Evolutionary conservation across 2,888 invertebrate species (phyloP), one percentile per base, ranked within the genome.

Genomic region (Pilophorus perplexus): DNA sequence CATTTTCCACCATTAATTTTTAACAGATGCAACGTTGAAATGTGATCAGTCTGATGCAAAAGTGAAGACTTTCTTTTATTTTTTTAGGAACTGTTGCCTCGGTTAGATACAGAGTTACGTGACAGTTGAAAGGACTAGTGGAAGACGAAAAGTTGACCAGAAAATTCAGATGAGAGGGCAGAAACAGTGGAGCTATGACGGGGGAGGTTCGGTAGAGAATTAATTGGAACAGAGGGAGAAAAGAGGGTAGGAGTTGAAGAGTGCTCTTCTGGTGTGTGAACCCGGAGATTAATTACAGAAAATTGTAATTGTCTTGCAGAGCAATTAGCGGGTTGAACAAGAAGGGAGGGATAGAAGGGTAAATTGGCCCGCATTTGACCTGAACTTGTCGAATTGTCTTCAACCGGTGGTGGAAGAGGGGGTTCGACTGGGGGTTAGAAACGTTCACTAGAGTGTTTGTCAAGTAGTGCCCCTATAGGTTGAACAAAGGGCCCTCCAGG

Each of bases 341-440:
- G 38, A 60, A 48, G 48, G 42, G 64, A 66, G 57, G 62, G 50
- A 50, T 40, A 52, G 28, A 18, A 28, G 52, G 52, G 33, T 59
- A 65, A 60, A 67, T 65, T 68, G 64, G 67, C 65, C 67, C 66
- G 59, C 59, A 52, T 64, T 46, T 66, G 69, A 67, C 69, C 67
- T 69, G 67, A 69, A 69, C 69, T 69, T 67, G 69, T 69, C 69
- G 69, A 69, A 69, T 69, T 69, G 69, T 67, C 69, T 60, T 46
- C 46, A 66, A 38, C 38, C 52, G 44, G 62, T 38, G 62, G 67
- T 54, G 40, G 62, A 40, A 54, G 57, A 50, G 46, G 27, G 67
- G 57, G 50, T 37, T 46, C 40, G 55, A 28, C 27, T 27, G 50
- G 60, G 52, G 59, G 59, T 55, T 27, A 20, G 25, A 28, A 23